A percentile compares a stretch with the other conserved stretches of the same genome.
Evolutionary conservation across 2,797 vertebrate genomes (phyloP).

Genomic region (Molossus alvarezi): DNA sequence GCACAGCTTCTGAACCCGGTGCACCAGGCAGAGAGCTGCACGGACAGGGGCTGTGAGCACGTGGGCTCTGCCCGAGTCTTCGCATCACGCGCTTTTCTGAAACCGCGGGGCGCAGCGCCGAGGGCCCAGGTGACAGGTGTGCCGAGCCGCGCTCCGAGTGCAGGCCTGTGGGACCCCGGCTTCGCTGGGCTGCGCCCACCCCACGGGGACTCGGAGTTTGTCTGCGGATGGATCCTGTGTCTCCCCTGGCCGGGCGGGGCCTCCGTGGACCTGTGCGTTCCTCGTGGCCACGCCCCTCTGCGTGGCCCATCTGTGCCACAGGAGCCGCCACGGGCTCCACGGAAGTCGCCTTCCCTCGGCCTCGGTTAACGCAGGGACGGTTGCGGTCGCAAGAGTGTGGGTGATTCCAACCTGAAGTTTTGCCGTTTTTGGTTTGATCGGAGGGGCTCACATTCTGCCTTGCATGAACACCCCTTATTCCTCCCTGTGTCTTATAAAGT

Average conservation of each 20-base stretch:
- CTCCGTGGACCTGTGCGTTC: not conserved
- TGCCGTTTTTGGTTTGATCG: not conserved
- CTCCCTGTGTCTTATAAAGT: not conserved
- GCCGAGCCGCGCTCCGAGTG: constrained; percentile 54
- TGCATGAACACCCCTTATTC: not conserved
- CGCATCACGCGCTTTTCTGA: constrained; percentile 79
- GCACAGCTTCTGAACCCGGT: not conserved
- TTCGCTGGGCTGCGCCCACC: too few relatives aligned
- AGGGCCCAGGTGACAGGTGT: constrained; percentile 54
- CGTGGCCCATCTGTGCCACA: too few relatives aligned
- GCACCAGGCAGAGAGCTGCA: constrained; percentile 31
- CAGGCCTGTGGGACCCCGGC: not conserved
- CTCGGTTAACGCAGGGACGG: too few relatives aligned
- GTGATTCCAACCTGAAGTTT: not conserved
- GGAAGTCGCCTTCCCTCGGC: too few relatives aligned
- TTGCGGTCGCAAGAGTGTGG: not conserved
- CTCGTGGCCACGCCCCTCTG: too few relatives aligned
- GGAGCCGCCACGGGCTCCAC: too few relatives aligned
- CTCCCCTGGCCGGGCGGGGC: not conserved
- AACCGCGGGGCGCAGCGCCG: not conserved
- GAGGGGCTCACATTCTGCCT: not conserved
- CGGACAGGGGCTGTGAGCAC: constrained; percentile 78
- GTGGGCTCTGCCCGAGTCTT: constrained; percentile 80
- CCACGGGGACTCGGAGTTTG: too few relatives aligned
- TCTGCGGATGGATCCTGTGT: too few relatives aligned